phyloP scores from a whole-genome alignment of 2,797 vertebrate species.

The Acipenser transmontanus region DNA sequence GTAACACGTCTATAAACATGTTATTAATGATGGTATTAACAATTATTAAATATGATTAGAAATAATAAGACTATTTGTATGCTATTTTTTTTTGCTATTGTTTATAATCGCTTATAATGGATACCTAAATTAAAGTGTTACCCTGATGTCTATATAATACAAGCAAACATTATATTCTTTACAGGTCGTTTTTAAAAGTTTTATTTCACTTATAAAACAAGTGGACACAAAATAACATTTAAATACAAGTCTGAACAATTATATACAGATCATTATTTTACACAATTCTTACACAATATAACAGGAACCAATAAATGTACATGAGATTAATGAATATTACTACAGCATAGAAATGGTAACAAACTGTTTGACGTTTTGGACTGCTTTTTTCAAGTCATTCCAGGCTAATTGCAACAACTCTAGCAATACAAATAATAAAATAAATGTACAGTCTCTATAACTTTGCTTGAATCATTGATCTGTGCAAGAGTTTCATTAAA shows the following conservation, averaged over 20 bases:
- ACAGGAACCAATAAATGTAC: too few species aligned
- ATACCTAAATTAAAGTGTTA: too few species aligned
- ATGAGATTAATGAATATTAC: too few species aligned
- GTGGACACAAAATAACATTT: constrained; percentile 26
- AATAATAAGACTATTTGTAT: background rate
- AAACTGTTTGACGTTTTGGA: background rate
- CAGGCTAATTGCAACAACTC: constrained; percentile 51
- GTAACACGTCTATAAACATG: too few species aligned
- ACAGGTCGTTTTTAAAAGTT: constrained; percentile 20
- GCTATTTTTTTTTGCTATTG: background rate
- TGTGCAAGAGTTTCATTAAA: too few species aligned
- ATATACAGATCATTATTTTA: constrained; percentile 36
- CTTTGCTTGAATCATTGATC: too few species aligned
- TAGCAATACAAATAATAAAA: too few species aligned
- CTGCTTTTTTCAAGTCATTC: constrained; percentile 64
- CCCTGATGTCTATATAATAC: background rate
- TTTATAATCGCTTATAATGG: too few species aligned
- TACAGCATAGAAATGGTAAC: too few species aligned
- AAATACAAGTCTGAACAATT: constrained; percentile 26
- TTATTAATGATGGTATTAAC: too few species aligned
- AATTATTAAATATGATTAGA: background rate
- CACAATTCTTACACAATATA: constrained; percentile 19
- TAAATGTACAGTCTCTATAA: too few species aligned
- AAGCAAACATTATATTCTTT: background rate
- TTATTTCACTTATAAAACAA: constrained; percentile 26